These are phyloP conservation scores for Macaria liturata DNA, from an alignment of 2,888 invertebrate species.

Conservation along the genomic window DNA sequence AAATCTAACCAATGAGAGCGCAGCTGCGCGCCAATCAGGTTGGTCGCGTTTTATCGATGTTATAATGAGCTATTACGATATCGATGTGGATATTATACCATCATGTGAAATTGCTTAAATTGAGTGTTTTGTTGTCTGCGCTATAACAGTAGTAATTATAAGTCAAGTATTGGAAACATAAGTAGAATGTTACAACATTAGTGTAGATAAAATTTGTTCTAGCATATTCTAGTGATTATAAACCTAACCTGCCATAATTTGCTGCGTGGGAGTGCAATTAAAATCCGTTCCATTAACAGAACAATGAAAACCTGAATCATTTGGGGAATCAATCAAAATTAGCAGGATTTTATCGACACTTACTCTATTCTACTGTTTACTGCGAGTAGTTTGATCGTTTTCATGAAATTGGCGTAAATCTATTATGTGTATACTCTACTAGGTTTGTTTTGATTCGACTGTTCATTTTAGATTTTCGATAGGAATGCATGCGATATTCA, in stretches of 20 bases:
- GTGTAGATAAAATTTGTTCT: conserved; percentile 49
- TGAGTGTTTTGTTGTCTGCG: too few species aligned
- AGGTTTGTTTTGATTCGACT: conserved; percentile 14
- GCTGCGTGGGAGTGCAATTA: conserved; percentile 52
- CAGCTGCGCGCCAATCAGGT: too few species aligned
- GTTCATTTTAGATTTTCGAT: conserved; percentile 4
- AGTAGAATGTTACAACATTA: too few species aligned
- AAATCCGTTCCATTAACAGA: conserved; percentile 55
- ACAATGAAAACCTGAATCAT: conserved; percentile 47
- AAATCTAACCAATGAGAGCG: too few species aligned
- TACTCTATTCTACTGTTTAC: conserved; percentile 1
- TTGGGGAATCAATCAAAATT: conserved; percentile 42
- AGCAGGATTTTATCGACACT: conserved; percentile 10
- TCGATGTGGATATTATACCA: too few species aligned
- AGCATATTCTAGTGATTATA: conserved; percentile 39
- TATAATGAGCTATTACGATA: too few species aligned
- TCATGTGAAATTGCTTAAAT: too few species aligned
- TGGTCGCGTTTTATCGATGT: too few species aligned
- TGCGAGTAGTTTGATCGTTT: neutral
- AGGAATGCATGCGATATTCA: neutral
- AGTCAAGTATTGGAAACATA: too few species aligned
- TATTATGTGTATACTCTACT: neutral
- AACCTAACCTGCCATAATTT: conserved; percentile 52
- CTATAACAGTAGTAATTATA: too few species aligned
- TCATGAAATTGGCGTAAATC: neutral